phyloP scores from a whole-genome alignment of 2,113 vertebrate genomes.

The Aleadryas rufinucha region DNA sequence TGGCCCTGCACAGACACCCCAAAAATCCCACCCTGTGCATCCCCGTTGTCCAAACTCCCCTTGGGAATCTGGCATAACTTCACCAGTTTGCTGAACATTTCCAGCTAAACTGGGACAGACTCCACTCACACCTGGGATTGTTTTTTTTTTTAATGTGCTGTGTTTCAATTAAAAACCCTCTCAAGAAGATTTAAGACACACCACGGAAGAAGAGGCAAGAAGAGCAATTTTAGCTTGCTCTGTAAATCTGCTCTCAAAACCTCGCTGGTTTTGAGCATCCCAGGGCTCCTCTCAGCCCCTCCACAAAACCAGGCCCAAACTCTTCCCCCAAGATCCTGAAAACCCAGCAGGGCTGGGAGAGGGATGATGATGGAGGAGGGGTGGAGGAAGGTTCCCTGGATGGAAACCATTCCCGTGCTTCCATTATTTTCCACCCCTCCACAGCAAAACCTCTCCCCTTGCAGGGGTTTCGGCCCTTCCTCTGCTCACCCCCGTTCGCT shows the following conservation, averaged over 20 bases:
- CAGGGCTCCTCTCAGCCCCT: neutral
- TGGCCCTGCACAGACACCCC: neutral
- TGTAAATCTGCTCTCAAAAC: neutral
- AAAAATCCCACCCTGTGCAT: neutral
- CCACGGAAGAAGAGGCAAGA: neutral
- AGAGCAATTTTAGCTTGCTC: neutral
- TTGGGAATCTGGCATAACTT: neutral
- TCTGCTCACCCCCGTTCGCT: neutral
- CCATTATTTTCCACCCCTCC: neutral
- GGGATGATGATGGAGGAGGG: neutral
- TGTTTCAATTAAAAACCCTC: neutral
- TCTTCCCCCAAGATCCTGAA: neutral
- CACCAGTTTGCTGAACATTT: neutral
- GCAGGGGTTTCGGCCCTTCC: neutral
- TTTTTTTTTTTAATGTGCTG: neutral
- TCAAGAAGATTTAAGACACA: neutral
- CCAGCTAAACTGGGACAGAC: neutral
- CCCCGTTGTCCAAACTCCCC: rapidly evolving
- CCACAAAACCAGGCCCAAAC: neutral
- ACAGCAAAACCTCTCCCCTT: neutral
- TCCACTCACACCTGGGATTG: neutral
- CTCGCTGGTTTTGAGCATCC: neutral
- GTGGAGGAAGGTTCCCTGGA: neutral
- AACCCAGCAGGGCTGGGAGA: neutral
- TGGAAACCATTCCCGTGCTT: neutral